phyloP scores from a whole-genome alignment of 1,140 invertebrate genomes.

The Drosophila parvula region DNA sequence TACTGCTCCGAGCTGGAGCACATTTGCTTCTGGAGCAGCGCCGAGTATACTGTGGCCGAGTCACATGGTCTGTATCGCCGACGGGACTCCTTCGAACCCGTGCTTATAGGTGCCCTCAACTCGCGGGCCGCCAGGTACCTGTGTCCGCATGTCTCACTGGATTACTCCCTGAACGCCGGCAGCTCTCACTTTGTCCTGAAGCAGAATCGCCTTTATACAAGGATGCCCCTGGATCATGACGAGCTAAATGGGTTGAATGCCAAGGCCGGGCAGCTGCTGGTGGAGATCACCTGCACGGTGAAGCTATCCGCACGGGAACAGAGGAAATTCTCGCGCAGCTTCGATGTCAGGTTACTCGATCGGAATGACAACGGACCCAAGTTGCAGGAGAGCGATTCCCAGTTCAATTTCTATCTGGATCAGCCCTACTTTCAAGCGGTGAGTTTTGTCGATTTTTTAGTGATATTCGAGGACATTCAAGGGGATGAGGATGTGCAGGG shows the following conservation, averaged over 20 bases:
- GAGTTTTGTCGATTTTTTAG: conserved; percentile 31
- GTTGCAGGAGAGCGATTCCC: conserved; percentile 66
- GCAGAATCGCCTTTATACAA: conserved; percentile 68
- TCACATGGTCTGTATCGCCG: conserved; percentile 3
- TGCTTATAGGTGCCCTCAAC: conserved; percentile 63
- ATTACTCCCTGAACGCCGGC: conserved; percentile 61
- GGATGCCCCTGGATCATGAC: conserved; percentile 71
- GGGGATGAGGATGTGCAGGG: neutral
- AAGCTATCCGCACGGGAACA: conserved; percentile 30
- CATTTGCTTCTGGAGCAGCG: conserved; percentile 76
- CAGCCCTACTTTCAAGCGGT: conserved; percentile 80
- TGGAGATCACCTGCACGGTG: conserved; percentile 63
- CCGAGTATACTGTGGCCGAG: conserved; percentile 72
- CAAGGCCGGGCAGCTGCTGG: conserved; percentile 50
- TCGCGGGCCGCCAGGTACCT: conserved; percentile 72
- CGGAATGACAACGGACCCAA: conserved; percentile 79
- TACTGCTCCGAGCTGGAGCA: conserved; percentile 75
- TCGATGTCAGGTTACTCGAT: conserved; percentile 72
- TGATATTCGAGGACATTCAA: neutral
- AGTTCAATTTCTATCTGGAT: conserved; percentile 71
- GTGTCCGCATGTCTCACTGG: conserved; percentile 55
- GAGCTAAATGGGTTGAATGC: conserved; percentile 57
- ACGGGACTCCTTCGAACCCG: conserved; percentile 48
- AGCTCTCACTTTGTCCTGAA: conserved; percentile 61
- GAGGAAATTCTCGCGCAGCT: conserved; percentile 58